A percentile compares a stretch with the other conserved stretches of the same genome.
Evolutionary conservation across 2,797 vertebrate genomes (phyloP).

Genomic region (Periparus ater): DNA sequence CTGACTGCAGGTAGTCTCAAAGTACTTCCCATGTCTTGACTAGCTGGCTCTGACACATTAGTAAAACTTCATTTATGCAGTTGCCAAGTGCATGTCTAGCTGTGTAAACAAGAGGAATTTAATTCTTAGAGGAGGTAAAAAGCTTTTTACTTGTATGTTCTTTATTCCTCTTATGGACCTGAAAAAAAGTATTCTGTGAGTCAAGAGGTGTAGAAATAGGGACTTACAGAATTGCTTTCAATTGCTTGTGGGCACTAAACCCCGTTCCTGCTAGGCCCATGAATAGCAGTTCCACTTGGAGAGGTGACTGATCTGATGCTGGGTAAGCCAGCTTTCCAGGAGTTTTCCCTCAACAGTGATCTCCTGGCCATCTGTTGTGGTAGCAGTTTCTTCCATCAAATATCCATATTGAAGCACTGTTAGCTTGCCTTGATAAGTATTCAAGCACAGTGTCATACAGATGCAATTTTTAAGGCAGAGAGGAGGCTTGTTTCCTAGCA

Average conservation of each 20-base stretch:
- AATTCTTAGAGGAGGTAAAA: background rate
- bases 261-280: background rate
- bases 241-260: background rate
- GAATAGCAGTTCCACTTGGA: background rate
- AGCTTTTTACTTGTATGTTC: background rate
- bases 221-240: background rate
- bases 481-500: background rate
- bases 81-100: background rate
- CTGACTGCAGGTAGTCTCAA: background rate
- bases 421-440: background rate
- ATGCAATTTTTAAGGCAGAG: background rate
- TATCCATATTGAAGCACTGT: background rate
- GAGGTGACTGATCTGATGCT: background rate
- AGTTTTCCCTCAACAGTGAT: background rate
- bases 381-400: background rate
- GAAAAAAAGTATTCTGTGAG: background rate
- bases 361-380: background rate
- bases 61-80: background rate
- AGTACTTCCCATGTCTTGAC: background rate
- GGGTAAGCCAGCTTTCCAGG: background rate
- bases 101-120: background rate
- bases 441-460: background rate
- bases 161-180: background rate
- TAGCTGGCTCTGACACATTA: background rate
- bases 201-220: background rate